Percentiles rank a stretch among this genome's conserved stretches.
Evolutionary conservation across 2,888 invertebrate genomes (phyloP).

Genomic region (Cheilosia grossa): DNA sequence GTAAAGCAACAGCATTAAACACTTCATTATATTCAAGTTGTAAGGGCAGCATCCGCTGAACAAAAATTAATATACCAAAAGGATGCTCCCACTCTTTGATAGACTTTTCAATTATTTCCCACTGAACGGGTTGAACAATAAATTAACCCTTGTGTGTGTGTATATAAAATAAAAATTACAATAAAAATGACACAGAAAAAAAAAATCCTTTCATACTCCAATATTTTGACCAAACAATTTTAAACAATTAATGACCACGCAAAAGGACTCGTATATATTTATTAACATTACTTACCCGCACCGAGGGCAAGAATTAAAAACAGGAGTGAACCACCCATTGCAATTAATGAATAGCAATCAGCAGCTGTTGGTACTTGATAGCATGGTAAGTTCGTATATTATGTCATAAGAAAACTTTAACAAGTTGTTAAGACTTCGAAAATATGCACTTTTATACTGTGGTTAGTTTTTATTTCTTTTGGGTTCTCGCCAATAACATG

Average conservation of each 20-base stretch:
- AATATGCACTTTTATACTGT: too few species aligned
- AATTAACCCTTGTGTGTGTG: slow-evolving; percentile 48
- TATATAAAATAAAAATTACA: slow-evolving; percentile 50
- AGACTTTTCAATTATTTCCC: slow-evolving; percentile 65
- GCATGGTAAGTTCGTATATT: too few species aligned
- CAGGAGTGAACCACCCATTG: too few species aligned
- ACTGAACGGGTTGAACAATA: slow-evolving; percentile 57
- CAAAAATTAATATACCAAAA: slow-evolving; percentile 52
- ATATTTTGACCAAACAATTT: slow-evolving; percentile 24
- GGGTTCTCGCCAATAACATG: too few species aligned
- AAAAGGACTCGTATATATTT: slow-evolving; percentile 10
- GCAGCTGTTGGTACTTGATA: too few species aligned
- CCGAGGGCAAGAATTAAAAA: neutral
- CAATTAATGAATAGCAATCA: too few species aligned
- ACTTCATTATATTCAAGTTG: slow-evolving; percentile 16
- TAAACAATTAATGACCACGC: slow-evolving; percentile 46
- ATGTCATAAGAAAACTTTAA: too few species aligned
- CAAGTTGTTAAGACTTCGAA: too few species aligned
- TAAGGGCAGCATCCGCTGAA: slow-evolving; percentile 13
- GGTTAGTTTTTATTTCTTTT: too few species aligned
- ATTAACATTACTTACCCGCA: slow-evolving; percentile 5
- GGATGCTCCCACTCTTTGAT: slow-evolving; percentile 38
- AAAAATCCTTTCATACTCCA: slow-evolving; percentile 18
- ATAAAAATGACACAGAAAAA: neutral
- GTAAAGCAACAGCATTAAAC: slow-evolving; percentile 10